Base-by-base conservation (phyloP, 2,888 invertebrate species). In the Iselma pallidipennis region DNA sequence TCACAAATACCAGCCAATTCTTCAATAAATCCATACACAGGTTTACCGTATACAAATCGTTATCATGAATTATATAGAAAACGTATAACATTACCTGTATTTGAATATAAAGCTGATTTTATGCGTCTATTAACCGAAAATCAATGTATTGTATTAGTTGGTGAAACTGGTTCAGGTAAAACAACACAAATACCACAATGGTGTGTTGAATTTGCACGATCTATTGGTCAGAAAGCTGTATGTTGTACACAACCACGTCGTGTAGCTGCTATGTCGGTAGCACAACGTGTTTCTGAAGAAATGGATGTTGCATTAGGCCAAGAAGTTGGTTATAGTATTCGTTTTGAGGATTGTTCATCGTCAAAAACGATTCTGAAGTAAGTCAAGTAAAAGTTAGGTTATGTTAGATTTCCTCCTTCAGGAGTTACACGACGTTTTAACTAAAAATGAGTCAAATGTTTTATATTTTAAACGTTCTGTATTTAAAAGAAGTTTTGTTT, bases 221-320 rank as follows among this genome's bases (percentile, higher is more conserved):
- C 86, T 0, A 81, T 85, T 57, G 90, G 90, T 0, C 85, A 84
- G 68, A 91, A 91, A 77, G 91, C 89, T 3, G 98, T 98, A 0
- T 96, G 97, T 5, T 99, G 98, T 81, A 99, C 99, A 0, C 97
- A 97, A 79, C 98, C 96, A 0, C 88, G 98, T 70, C 84, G 99
- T 84, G 99, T 99, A 56, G 99, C 99, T 0, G 99, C 99, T 5
- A 99, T 99, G 98, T 96, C 96, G 0, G 99, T 99, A 0, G 98
- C 99, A 0, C 97, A 98, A 78, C 87, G 99, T 80, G 99, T 99
- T 0, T 96, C 98, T 0, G 98, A 99, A 78, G 99, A 99, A 83
- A 98, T 99, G 98, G 99, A 99, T 80, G 98, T 98, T 0, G 90
- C 89, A 5, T 82, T 99, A 5, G 92, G 92, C 0, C 91, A 94